Conservation (phyloP, 2,113 vertebrate genomes). For the Pagrus major region DNA sequence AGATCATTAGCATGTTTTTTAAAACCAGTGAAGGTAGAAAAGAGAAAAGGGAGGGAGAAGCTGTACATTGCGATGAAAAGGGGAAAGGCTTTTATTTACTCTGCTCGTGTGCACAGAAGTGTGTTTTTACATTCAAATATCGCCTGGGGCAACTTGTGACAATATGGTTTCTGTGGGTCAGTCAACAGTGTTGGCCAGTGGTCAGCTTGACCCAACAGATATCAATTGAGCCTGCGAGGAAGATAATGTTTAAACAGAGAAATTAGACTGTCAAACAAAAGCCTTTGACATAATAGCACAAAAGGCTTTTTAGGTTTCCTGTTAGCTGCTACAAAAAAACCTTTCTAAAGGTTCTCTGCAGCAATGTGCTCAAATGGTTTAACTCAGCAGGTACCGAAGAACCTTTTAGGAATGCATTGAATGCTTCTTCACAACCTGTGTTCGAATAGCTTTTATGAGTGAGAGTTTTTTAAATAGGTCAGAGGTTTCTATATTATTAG, state of each 20-base stretch:
- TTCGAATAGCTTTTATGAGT: background rate
- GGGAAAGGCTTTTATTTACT: background rate
- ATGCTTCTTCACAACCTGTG: background rate
- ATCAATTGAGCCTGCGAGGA: background rate
- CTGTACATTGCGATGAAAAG: too few relatives aligned
- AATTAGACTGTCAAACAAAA: background rate
- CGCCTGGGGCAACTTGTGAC: background rate
- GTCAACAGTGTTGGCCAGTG: constrained; percentile 6
- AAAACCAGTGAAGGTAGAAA: background rate
- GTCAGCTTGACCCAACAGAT: constrained; percentile 5
- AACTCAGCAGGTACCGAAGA: background rate
- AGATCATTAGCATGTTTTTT: background rate
- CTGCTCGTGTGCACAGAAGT: background rate
- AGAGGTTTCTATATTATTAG: background rate
- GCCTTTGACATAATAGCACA: background rate
- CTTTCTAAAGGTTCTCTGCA: background rate
- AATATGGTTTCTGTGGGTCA: background rate
- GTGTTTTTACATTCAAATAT: background rate
- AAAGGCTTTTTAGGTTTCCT: background rate
- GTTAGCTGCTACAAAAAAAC: background rate
- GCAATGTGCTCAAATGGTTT: background rate
- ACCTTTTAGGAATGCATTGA: background rate
- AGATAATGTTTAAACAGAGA: background rate
- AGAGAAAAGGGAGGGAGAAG: background rate
- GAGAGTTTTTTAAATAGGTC: background rate